Evolutionary conservation across 2,797 vertebrate species (phyloP).

Genomic region (Ambastaia sidthimunki): DNA sequence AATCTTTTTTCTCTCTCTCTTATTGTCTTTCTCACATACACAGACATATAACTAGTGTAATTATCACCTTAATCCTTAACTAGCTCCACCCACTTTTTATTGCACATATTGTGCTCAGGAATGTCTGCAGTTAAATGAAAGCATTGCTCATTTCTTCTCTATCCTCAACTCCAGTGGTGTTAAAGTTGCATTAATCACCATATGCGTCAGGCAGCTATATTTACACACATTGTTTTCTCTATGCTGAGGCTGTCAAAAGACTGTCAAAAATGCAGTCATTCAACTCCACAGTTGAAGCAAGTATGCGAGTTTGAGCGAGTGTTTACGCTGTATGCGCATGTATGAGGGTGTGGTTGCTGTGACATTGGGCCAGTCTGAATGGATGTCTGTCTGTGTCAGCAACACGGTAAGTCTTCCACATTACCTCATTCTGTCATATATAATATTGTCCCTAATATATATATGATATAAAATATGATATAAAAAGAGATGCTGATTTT

Average conservation of each 20-base stretch:
- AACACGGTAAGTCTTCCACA: conserved; percentile 50
- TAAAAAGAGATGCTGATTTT: background rate
- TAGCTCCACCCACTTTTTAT: conserved; percentile 33
- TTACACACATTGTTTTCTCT: conserved; percentile 33
- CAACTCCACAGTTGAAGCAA: conserved; percentile 1
- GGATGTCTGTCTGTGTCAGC: conserved; percentile 23
- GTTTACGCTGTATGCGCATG: conserved; percentile 14
- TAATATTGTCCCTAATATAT: background rate
- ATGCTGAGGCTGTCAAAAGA: background rate
- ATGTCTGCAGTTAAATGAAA: conserved; percentile 32
- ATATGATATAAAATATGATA: background rate
- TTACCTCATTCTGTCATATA: background rate
- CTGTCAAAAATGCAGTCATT: conserved; percentile 51
- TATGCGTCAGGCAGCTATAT: conserved; percentile 32
- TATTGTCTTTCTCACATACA: background rate
- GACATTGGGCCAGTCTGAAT: conserved; percentile 48
- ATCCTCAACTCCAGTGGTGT: background rate
- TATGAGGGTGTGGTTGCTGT: conserved; percentile 46
- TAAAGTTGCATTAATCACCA: conserved; percentile 19
- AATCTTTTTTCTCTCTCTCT: background rate
- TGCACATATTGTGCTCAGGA: conserved; percentile 42
- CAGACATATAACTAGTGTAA: background rate
- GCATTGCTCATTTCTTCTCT: background rate
- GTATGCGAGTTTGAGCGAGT: conserved; percentile 22
- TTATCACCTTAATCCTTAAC: background rate